phyloP scores from a whole-genome alignment of 2,797 vertebrate genomes.

The Semotilus atromaculatus region DNA sequence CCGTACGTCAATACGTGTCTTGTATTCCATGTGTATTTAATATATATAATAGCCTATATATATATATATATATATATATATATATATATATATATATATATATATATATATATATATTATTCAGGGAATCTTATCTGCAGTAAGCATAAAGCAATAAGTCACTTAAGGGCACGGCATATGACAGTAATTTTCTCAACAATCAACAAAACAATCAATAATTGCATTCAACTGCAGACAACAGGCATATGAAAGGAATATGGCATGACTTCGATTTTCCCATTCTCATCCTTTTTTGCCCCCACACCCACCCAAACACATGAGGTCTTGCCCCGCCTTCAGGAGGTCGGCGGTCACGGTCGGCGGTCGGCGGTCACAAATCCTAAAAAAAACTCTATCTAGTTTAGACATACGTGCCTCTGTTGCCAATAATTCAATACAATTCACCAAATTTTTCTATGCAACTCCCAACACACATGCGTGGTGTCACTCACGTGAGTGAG shows the following conservation, averaged over 20 bases:
- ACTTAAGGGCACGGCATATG: not conserved
- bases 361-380: not conserved
- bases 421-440: not conserved
- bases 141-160: not conserved
- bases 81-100: too few relatives aligned
- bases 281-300: not conserved
- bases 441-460: not conserved
- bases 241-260: not conserved
- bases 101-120: too few relatives aligned
- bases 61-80: too few relatives aligned
- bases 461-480: not conserved
- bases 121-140: not conserved
- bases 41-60: not conserved
- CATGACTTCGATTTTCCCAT: not conserved
- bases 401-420: not conserved
- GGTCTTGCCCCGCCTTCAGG: not conserved
- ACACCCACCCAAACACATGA: not conserved
- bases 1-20: too few relatives aligned
- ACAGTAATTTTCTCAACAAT: not conserved
- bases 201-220: conserved; percentile 15
- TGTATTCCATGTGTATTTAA: not conserved
- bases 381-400: too few relatives aligned
- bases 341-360: not conserved
- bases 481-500: too few relatives aligned
- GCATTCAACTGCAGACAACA: not conserved